A percentile compares a stretch with the other conserved stretches of the same genome.
Evolutionary conservation across 2,888 invertebrate species (phyloP).

Genomic region (Tineola bisselliella): DNA sequence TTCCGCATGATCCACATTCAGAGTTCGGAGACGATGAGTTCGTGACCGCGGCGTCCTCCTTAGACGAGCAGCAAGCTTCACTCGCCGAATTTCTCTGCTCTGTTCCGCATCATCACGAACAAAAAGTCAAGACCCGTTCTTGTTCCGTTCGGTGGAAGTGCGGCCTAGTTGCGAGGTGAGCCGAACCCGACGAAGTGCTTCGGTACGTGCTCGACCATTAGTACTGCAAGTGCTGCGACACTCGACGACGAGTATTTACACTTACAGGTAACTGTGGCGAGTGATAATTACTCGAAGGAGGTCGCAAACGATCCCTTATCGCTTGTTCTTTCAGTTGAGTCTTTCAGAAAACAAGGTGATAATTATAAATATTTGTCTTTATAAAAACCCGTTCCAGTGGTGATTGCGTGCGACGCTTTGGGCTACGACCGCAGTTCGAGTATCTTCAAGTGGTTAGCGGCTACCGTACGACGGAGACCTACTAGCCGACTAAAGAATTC

Average conservation of each 20-base stretch:
- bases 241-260: background rate
- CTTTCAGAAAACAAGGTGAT: background rate
- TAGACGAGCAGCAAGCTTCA: conserved; percentile 48
- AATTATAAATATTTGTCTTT: background rate
- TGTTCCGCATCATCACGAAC: conserved; percentile 60
- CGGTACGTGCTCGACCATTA: background rate
- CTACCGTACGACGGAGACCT: conserved; percentile 23
- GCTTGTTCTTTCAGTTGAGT: background rate
- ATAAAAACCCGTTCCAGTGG: background rate
- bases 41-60: conserved; percentile 62
- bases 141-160: conserved; percentile 38
- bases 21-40: conserved; percentile 61
- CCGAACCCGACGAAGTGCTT: background rate
- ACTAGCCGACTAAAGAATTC: conserved; percentile 23
- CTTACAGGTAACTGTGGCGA: background rate
- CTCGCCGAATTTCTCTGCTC: conserved; percentile 63
- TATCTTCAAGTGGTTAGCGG: conserved; percentile 17
- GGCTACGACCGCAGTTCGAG: background rate
- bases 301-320: background rate
- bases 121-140: conserved; percentile 56
- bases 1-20: conserved; percentile 55
- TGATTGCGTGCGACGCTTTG: conserved; percentile 5
- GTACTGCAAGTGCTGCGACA: background rate
- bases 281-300: background rate
- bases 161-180: conserved; percentile 49